These are phyloP conservation scores for Aleiodes sp. DNA, from an alignment of 1,140 invertebrate species.

Conservation along the genomic window DNA sequence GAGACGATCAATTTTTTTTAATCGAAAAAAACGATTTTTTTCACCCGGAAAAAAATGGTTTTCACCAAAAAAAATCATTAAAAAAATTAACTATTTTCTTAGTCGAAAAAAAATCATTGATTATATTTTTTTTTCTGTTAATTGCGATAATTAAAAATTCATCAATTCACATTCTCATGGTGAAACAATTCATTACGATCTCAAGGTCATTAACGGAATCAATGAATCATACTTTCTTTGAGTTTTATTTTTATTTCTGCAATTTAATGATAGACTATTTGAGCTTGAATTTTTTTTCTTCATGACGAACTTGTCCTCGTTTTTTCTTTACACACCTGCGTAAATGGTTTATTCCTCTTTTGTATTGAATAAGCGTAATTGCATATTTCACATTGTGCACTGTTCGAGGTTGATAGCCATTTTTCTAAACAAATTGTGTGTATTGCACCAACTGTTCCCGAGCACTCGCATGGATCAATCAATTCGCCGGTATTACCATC, in stretches of 20 bases:
- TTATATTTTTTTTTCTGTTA: too few species aligned
- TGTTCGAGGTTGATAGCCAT: slow-evolving; percentile 70
- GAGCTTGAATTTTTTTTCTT: too few species aligned
- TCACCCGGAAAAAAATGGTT: too few species aligned
- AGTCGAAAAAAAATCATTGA: too few species aligned
- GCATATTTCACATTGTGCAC: slow-evolving; percentile 71
- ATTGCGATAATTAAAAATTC: too few species aligned
- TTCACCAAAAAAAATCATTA: too few species aligned
- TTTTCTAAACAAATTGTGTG: slow-evolving; percentile 70
- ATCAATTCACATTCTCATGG: neutral
- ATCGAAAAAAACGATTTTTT: too few species aligned
- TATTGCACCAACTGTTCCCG: slow-evolving; percentile 67
- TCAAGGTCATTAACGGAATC: neutral
- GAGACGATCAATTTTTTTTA: neutral
- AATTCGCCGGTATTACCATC: slow-evolving; percentile 64
- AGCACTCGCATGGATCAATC: slow-evolving; percentile 70
- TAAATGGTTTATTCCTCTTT: slow-evolving; percentile 48
- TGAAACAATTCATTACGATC: neutral
- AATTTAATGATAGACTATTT: too few species aligned
- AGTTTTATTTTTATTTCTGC: too few species aligned
- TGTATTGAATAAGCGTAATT: slow-evolving; percentile 63
- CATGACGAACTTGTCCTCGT: slow-evolving; percentile 1
- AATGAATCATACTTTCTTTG: too few species aligned
- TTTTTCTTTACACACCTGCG: slow-evolving; percentile 47
- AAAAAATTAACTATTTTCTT: too few species aligned